Percentiles rank a stretch among this genome's conserved stretches.
phyloP scores from a whole-genome alignment of 2,113 vertebrate species.

The Saimiri boliviensis region DNA sequence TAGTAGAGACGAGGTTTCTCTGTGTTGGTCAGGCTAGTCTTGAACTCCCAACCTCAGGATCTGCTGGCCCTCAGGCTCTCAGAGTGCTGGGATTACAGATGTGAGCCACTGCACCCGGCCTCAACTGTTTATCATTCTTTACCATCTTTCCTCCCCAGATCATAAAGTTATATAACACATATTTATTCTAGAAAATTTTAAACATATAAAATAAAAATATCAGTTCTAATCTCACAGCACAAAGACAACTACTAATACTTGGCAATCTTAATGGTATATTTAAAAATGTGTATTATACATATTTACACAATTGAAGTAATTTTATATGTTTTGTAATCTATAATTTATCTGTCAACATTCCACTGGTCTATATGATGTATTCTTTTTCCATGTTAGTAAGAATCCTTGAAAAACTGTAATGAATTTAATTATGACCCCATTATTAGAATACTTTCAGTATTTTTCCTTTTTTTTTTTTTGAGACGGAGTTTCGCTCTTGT shows the following conservation, averaged over 20 bases:
- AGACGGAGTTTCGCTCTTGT: too few species aligned
- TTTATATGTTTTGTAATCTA: background rate
- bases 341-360: background rate
- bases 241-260: conserved; percentile 32
- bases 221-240: background rate
- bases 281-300: background rate
- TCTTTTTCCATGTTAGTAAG: background rate
- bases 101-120: too few species aligned
- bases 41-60: too few species aligned
- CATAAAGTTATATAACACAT: background rate
- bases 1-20: too few species aligned
- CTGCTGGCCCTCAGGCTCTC: too few species aligned
- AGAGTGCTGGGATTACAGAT: too few species aligned
- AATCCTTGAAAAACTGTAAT: background rate
- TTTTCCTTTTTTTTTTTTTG: background rate
- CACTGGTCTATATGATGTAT: background rate
- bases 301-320: background rate
- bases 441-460: background rate
- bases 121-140: background rate
- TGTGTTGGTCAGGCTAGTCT: too few species aligned
- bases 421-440: background rate
- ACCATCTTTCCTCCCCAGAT: background rate
- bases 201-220: conserved; percentile 7
- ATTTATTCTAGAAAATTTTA: background rate
- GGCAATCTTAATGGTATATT: background rate